phyloP scores from a whole-genome alignment of 2,888 invertebrate species.

The Ischnura elegans region DNA sequence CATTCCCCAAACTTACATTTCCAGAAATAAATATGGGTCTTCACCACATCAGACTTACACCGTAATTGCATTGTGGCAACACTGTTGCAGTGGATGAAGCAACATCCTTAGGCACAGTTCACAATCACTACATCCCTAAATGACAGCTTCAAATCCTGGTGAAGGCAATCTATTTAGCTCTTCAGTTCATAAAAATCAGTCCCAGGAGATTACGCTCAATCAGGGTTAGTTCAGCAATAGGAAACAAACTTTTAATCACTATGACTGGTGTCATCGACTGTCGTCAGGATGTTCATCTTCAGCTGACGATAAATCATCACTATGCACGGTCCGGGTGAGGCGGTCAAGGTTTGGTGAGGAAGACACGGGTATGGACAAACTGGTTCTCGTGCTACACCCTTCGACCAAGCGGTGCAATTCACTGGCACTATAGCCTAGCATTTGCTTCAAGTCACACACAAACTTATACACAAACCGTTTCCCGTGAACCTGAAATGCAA shows the following conservation, averaged over 20 bases:
- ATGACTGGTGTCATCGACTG: constrained; percentile 18
- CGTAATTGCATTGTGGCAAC: background rate
- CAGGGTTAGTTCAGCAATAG: background rate
- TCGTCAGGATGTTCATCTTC: constrained; percentile 57
- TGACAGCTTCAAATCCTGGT: background rate
- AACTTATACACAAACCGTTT: constrained; percentile 96
- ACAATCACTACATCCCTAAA: constrained; percentile 17
- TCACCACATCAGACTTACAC: background rate
- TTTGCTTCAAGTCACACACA: constrained; percentile 93
- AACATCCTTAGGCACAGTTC: constrained; percentile 37
- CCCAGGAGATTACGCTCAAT: background rate
- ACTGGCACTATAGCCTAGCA: constrained; percentile 91
- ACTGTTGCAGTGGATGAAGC: background rate
- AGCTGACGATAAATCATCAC: constrained; percentile 54
- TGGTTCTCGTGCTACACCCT: constrained; percentile 75
- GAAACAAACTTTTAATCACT: background rate
- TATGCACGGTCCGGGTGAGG: constrained; percentile 25
- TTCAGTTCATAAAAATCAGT: background rate
- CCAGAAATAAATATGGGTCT: constrained; percentile 40
- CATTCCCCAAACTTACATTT: constrained; percentile 4
- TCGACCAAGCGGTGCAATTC: constrained; percentile 89
- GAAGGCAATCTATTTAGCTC: background rate
- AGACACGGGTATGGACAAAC: constrained; percentile 43
- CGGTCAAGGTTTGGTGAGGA: constrained; percentile 26
- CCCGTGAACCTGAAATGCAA: constrained; percentile 76